Base-by-base conservation (phyloP, 2,797 vertebrate genomes). In the Potorous gilbertii region DNA sequence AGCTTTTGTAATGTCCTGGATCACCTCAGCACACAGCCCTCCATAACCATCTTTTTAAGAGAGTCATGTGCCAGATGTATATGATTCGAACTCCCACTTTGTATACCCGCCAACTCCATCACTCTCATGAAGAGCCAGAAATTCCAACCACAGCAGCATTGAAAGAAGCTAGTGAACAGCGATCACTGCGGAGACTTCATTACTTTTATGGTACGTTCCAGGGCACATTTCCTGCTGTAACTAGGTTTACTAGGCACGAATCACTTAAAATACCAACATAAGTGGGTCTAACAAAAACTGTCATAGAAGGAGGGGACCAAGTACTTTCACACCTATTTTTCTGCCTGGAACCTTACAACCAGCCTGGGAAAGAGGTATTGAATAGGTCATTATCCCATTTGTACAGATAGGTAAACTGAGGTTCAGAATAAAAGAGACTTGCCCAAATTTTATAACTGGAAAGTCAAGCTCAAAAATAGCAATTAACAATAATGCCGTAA, bases 61-160 rank as follows among this genome's bases (percentile, higher is more conserved):
- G 91, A 90, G 28, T 29, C 81, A n/a, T 52, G 66, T 1, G 24
- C 12, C 46, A 50, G 27, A 55, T 12, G 0, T 6, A 5, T 52
- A 90, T 9, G 18, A 31, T 6, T 34, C 93, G 28, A 29, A 92
- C 24, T 11, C 16, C 55, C 18, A 0, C 3, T 14, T 93, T 55
- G 55, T 31, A 54, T 0, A n/a, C 0, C 34, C 12, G 14, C 4
- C 56, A 74, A 74, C 3, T 0, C 34, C 1, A 14, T 11, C 24
- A 27, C 89, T 74, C 50, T 93, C 52, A 14, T 56, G 24, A 74
- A 5, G 4, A 90, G 18, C 54, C 29, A n/a, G 55, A 24, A 24
- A 27, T 40, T 52, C 94, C 27, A 59, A 31, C 14, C 21, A 90
- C 14, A 55, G 90, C 8, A 5, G 18, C 55, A 28, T 1, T 9